Evolutionary conservation across 2,888 invertebrate species (phyloP).

Genomic region (Cantharis rufa): DNA sequence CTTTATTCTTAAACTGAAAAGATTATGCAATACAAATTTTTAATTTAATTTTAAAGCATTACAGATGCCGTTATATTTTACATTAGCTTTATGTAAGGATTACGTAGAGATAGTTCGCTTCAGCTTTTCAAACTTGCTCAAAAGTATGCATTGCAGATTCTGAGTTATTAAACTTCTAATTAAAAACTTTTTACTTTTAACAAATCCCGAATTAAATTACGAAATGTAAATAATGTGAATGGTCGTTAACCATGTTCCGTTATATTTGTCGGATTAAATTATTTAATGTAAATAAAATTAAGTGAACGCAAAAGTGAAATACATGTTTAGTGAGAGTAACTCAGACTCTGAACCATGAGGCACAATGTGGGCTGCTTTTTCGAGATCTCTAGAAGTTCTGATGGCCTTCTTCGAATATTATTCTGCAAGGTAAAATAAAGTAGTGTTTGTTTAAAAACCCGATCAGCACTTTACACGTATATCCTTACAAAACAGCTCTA

Average conservation of each 20-base stretch:
- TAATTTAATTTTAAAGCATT: neutral
- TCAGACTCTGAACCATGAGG: conserved; percentile 50
- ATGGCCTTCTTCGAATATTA: conserved; percentile 85
- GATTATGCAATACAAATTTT: neutral
- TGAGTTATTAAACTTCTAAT: neutral
- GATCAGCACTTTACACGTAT: neutral
- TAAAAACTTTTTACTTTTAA: neutral
- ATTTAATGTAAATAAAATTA: conserved; percentile 5
- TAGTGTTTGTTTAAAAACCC: neutral
- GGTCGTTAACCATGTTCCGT: neutral
- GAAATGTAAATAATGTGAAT: conserved; percentile 1
- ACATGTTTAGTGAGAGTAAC: conserved; percentile 19
- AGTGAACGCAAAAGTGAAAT: conserved; percentile 18
- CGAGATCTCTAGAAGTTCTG: conserved; percentile 78
- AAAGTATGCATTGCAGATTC: neutral
- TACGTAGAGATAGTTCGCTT: neutral
- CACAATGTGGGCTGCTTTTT: conserved; percentile 80
- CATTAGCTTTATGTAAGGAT: neutral
- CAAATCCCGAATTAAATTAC: neutral
- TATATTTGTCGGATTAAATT: neutral
- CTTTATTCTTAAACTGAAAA: neutral
- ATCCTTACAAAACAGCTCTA: neutral
- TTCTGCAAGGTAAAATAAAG: conserved; percentile 66
- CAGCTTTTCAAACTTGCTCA: neutral
- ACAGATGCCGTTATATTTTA: neutral